Base-by-base conservation (phyloP, 1,140 invertebrate species). In the Cardiocondyla obscurior region DNA sequence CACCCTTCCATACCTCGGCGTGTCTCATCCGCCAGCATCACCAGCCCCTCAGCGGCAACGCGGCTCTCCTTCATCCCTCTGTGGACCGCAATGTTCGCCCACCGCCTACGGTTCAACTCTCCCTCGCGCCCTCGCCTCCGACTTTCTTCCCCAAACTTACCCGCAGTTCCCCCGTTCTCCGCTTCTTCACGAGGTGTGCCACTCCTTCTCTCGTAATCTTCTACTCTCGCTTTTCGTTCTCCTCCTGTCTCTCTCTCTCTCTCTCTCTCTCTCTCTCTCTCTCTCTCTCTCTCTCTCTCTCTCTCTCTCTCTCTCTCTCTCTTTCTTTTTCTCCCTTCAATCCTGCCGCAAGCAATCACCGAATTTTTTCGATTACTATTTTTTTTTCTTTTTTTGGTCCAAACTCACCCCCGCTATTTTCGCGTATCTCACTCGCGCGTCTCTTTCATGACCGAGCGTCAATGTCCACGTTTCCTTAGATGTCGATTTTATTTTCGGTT, bases 71-170 rank as follows among this genome's bases (percentile, higher is more conserved):
- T 90, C 87, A 74, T 90, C 89, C 90, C 90, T 88, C 81, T 86
- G n/a, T n/a, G 88, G 89, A 93, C 93, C 91, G 90, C 92, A 92
- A 90, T 84, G 85, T 81, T 91, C 89, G 65, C 86, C 90, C 86
- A 91, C 89, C 70, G 77, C 84, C 87, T 76, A 84, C 83, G 58
- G 82, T 70, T 73, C 74, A 69, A 57, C 65, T 83, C 81, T 77
- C 74, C 65, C 12, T 7, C 42, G 28, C 7, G 39, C 7, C 42
- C 33, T 74, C 46, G 33, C 5, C 49, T 64, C 42, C 76, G 72
- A 83, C 51, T 74, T 85, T 82, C 70, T 82, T 84, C 60, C 79
- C 57, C 74, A 10, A 79, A 79, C 46, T 79, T 62, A 42, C 25
- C 74, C 46, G 62, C 82, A 70, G 25, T 64, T 60, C 12, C 44